Evolutionary conservation across 2,113 vertebrate genomes (phyloP).

Genomic region (Cariama cristata): DNA sequence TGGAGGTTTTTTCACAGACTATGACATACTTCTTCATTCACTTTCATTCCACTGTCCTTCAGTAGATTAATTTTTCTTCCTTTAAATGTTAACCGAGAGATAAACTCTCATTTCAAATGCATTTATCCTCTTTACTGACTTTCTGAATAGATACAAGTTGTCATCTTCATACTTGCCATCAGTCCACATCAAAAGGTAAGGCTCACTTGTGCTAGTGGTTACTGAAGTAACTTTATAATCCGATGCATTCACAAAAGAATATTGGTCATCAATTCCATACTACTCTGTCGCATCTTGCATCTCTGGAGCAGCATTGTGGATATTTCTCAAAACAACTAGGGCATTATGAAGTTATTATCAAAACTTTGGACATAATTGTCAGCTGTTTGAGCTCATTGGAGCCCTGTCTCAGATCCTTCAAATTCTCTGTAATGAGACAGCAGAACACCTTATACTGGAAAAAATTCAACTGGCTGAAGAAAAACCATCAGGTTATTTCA

Average conservation of each 20-base stretch:
- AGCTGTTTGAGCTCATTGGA: not conserved
- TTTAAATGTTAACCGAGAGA: not conserved
- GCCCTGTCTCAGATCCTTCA: not conserved
- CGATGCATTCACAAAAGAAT: not conserved
- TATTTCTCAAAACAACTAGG: not conserved
- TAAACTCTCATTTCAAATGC: conserved; percentile 3
- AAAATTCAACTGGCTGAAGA: not conserved
- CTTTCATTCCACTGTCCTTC: not conserved
- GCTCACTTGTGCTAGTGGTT: not conserved
- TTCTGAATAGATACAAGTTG: not conserved
- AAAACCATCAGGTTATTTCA: not conserved
- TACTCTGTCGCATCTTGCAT: not conserved
- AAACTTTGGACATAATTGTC: not conserved
- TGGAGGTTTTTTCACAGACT: not conserved
- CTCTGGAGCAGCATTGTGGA: not conserved
- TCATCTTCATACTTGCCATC: not conserved
- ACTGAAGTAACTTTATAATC: not conserved
- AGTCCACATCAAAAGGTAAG: not conserved
- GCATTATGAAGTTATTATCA: not conserved
- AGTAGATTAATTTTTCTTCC: not conserved
- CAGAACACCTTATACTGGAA: not conserved
- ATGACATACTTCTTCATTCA: not conserved
- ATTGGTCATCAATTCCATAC: not conserved
- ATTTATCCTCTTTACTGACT: not conserved
- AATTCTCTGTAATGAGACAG: not conserved